A percentile compares a stretch with the other conserved stretches of the same genome.
phyloP scores from a whole-genome alignment of 2,113 vertebrate genomes.

The Sitta europaea region DNA sequence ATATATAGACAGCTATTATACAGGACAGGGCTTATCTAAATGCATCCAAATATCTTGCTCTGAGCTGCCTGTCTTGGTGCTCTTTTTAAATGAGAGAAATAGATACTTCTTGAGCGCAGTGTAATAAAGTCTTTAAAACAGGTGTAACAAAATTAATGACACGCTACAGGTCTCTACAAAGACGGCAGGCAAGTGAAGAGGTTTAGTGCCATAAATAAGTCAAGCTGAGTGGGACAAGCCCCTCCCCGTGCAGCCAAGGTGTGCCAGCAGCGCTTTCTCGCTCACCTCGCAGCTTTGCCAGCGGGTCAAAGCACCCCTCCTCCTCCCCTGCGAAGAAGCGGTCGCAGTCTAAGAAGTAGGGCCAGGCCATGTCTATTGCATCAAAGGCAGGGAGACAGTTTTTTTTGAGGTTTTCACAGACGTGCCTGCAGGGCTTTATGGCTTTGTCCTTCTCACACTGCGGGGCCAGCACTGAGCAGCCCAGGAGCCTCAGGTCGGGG shows the following conservation, averaged over 20 bases:
- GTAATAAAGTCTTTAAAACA: neutral
- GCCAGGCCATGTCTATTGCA: conserved; percentile 95
- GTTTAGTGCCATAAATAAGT: neutral
- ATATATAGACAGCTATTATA: neutral
- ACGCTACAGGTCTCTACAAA: neutral
- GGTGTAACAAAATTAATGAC: neutral
- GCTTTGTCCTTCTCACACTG: conserved; percentile 75
- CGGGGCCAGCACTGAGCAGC: conserved; percentile 89
- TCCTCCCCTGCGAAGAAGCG: conserved; percentile 82
- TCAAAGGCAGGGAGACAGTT: conserved; percentile 88
- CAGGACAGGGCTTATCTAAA: neutral
- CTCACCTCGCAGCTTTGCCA: conserved; percentile 83
- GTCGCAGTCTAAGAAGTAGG: conserved; percentile 93
- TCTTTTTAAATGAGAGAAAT: neutral
- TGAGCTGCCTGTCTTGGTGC: neutral
- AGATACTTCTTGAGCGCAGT: neutral
- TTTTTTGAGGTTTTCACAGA: conserved; percentile 82
- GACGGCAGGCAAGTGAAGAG: neutral
- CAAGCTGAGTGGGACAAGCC: neutral
- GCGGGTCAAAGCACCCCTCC: conserved; percentile 89
- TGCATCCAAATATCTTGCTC: neutral
- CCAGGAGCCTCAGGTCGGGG: conserved; percentile 88
- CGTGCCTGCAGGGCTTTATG: conserved; percentile 83
- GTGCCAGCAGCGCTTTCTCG: neutral
- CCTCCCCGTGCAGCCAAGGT: neutral